Conservation (phyloP, 2,888 invertebrate genomes). For the Cantharis rufa region DNA sequence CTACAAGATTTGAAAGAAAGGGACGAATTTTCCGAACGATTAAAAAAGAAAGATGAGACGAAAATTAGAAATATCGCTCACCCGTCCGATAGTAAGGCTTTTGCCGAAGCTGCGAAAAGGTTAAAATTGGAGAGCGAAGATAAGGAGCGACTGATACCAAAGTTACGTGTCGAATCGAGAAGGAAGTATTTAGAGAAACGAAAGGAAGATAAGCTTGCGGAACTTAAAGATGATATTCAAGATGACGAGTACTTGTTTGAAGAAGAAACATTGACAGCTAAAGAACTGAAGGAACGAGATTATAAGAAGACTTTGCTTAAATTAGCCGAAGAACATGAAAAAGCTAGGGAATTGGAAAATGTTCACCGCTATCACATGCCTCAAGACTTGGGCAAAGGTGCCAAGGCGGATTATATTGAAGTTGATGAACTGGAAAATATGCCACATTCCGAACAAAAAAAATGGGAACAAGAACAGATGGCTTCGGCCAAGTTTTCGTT, state of each 20-base stretch:
- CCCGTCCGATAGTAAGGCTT: slow-evolving; percentile 68
- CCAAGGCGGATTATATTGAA: slow-evolving; percentile 76
- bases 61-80: slow-evolving; percentile 81
- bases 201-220: slow-evolving; percentile 93
- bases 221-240: slow-evolving; percentile 88
- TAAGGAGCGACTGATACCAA: slow-evolving; percentile 83
- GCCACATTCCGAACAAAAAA: slow-evolving; percentile 83
- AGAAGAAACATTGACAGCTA: slow-evolving; percentile 82
- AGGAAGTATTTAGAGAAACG: slow-evolving; percentile 94
- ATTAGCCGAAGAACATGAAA: slow-evolving; percentile 94
- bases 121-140: slow-evolving; percentile 73
- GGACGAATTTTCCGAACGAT: slow-evolving; percentile 89
- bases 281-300: slow-evolving; percentile 81
- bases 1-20: slow-evolving; percentile 87
- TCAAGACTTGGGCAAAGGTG: slow-evolving; percentile 77
- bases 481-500: slow-evolving; percentile 89
- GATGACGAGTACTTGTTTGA: slow-evolving; percentile 97
- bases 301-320: slow-evolving; percentile 89
- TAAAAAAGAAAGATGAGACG: slow-evolving; percentile 88
- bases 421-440: slow-evolving; percentile 84
- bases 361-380: slow-evolving; percentile 96
- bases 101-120: slow-evolving; percentile 88
- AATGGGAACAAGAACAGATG: slow-evolving; percentile 98
- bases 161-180: slow-evolving; percentile 87
- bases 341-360: slow-evolving; percentile 89